Percentiles rank a stretch among this genome's conserved stretches.
phyloP scores from a whole-genome alignment of 2,888 invertebrate species.

The Parthenolecanium corni region DNA sequence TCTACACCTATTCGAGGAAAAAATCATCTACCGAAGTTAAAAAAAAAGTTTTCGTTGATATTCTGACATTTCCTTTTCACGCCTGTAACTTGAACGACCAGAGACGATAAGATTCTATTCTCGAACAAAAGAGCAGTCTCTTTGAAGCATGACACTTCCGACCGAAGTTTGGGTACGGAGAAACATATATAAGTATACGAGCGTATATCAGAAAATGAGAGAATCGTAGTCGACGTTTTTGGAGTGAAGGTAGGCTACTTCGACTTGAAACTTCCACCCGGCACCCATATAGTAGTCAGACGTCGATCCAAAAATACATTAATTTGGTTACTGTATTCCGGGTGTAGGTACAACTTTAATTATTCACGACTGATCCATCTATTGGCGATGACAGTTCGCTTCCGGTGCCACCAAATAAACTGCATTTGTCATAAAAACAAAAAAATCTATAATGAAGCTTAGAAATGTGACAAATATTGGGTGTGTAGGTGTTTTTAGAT shows the following conservation, averaged over 20 bases:
- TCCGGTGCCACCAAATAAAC: too few species aligned
- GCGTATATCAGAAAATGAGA: background rate
- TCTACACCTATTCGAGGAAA: too few species aligned
- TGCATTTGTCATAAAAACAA: too few species aligned
- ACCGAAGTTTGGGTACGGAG: background rate
- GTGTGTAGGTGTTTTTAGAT: too few species aligned
- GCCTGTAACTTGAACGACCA: background rate
- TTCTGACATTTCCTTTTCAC: conserved; percentile 20
- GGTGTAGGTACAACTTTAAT: too few species aligned
- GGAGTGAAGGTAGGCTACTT: background rate
- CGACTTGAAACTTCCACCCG: background rate
- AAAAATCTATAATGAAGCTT: too few species aligned
- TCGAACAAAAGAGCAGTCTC: conserved; percentile 8
- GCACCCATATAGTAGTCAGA: background rate
- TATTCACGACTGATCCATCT: too few species aligned
- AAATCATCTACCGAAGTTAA: too few species aligned
- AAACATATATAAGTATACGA: background rate
- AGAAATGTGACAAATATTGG: too few species aligned
- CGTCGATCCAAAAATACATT: background rate
- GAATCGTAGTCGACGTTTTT: background rate
- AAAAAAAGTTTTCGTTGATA: background rate
- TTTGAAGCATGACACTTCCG: conserved; percentile 13
- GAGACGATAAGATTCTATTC: too few species aligned
- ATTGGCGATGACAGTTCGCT: too few species aligned
- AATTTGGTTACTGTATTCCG: too few species aligned